phyloP scores from a whole-genome alignment of 1,140 invertebrate genomes.

The Akabosia matsudoensis region DNA sequence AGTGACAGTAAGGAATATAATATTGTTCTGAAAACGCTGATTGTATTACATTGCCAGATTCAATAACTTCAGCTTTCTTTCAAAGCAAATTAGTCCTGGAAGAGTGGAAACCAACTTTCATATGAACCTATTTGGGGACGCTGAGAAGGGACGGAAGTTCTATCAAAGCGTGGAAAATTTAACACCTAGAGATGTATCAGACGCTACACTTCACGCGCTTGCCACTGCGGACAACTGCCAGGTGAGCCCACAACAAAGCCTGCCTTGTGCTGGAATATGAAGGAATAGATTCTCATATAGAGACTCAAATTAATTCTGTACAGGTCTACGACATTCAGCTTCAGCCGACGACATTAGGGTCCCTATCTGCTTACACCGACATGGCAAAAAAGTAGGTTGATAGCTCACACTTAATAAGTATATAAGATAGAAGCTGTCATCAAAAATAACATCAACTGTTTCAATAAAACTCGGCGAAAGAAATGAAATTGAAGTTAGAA shows the following conservation, averaged over 20 bases:
- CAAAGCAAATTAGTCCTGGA: constrained; percentile 16
- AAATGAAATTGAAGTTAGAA: too few species aligned
- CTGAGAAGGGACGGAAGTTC: not conserved
- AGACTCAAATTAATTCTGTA: not conserved
- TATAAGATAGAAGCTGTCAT: not conserved
- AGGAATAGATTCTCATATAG: not conserved
- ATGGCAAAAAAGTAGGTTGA: not conserved
- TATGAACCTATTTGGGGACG: not conserved
- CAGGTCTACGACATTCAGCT: not conserved
- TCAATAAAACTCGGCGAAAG: not conserved
- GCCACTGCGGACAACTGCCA: not conserved
- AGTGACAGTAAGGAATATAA: constrained; percentile 3
- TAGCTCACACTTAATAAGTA: too few species aligned
- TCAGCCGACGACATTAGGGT: not conserved
- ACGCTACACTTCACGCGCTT: not conserved
- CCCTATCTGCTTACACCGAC: not conserved
- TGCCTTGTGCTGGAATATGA: not conserved
- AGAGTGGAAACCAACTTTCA: constrained; percentile 9
- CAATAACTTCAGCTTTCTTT: not conserved
- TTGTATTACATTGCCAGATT: not conserved
- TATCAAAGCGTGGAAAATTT: not conserved
- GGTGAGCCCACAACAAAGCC: not conserved
- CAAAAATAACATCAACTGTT: not conserved
- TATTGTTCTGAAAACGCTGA: not conserved
- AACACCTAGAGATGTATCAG: not conserved